Conservation (phyloP, 2,797 vertebrate genomes). For the Pantherophis alleghaniensis region DNA sequence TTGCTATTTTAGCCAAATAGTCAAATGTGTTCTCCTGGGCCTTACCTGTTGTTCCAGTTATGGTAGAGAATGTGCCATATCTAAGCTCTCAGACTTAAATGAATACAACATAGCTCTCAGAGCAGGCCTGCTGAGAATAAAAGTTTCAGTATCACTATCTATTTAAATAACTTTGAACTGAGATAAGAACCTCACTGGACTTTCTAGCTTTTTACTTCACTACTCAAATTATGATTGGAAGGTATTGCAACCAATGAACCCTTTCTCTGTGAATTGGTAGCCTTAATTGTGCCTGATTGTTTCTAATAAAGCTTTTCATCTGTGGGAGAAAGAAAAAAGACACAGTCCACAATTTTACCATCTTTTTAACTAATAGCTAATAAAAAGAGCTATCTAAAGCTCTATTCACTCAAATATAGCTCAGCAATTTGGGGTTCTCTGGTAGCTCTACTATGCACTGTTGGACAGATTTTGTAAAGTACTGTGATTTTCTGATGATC, state of each 20-base stretch:
- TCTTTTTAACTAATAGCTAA: background rate
- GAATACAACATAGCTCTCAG: background rate
- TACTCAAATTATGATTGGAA: background rate
- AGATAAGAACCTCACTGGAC: background rate
- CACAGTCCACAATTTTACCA: background rate
- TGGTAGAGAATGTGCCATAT: background rate
- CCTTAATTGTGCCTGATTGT: background rate
- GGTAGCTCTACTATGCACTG: background rate
- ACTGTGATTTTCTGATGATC: background rate
- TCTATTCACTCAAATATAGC: background rate
- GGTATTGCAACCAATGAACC: background rate
- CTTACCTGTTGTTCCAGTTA: conserved; percentile 4
- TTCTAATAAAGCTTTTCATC: background rate
- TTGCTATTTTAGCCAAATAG: background rate
- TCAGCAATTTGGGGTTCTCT: background rate
- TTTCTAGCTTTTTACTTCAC: background rate
- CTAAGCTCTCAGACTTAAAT: background rate
- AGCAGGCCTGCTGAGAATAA: background rate
- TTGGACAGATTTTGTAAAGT: background rate
- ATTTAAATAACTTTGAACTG: conserved; percentile 12
- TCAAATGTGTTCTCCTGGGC: conserved; percentile 2
- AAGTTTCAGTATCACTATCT: conserved; percentile 10
- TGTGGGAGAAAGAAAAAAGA: background rate
- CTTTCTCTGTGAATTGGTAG: conserved; percentile 4
- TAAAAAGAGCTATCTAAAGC: background rate